These are phyloP conservation scores for Cheilosia scutellata DNA, from an alignment of 2,888 invertebrate genomes.

Conservation along the genomic window DNA sequence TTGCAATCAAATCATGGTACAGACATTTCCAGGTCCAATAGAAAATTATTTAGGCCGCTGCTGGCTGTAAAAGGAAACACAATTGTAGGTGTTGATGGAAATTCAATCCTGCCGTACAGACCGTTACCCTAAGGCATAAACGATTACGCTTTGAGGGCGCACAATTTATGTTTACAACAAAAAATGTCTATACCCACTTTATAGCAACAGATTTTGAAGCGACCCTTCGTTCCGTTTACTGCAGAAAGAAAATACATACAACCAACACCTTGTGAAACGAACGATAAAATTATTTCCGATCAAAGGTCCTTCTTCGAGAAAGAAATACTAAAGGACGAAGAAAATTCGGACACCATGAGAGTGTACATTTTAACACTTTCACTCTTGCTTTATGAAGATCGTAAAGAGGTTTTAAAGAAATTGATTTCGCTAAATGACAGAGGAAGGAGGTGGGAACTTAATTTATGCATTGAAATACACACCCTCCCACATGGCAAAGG, in stretches of 20 bases:
- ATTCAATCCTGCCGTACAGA: background rate
- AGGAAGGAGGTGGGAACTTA: slow-evolving; percentile 1
- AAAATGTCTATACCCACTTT: background rate
- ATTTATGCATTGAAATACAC: background rate
- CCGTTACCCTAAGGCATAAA: slow-evolving; percentile 2
- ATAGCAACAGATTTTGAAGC: background rate
- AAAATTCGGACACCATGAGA: slow-evolving; percentile 4
- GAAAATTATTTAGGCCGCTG: background rate
- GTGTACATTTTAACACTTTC: slow-evolving; percentile 5
- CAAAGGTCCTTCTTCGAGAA: slow-evolving; percentile 4
- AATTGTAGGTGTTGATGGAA: slow-evolving; percentile 30
- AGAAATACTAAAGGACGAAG: background rate
- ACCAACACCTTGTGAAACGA: slow-evolving; percentile 7
- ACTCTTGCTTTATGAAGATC: slow-evolving; percentile 3
- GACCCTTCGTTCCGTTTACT: background rate
- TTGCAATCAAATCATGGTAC: background rate
- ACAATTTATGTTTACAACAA: background rate
- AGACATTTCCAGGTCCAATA: background rate
- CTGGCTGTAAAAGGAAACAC: background rate
- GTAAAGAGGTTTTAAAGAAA: slow-evolving; percentile 1
- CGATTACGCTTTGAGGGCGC: slow-evolving; percentile 8
- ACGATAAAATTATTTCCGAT: slow-evolving; percentile 19
- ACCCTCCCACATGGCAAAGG: background rate
- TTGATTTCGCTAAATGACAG: background rate
- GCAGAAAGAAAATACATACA: background rate